Evolutionary conservation across 1,140 invertebrate genomes (phyloP), one percentile per base, ranked within the genome.

Genomic region (Cotesia chilonis): DNA sequence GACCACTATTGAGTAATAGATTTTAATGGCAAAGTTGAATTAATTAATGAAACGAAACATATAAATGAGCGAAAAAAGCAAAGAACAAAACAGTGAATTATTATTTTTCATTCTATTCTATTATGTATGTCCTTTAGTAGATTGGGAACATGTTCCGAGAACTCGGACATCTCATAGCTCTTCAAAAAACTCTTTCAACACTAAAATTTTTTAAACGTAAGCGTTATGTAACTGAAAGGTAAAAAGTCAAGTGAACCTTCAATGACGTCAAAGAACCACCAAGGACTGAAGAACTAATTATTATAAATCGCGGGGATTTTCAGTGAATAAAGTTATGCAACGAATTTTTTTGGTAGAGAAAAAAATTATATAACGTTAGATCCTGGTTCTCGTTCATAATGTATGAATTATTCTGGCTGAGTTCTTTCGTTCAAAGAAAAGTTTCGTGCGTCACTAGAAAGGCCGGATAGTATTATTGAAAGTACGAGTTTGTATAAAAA

Each of bases 311-410:
- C 36, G 38, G 57, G 51, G 28, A 64, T 55, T 68, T 47, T 47
- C 36, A 9, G 20, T 70, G 55, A 70, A 71, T 65, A 57, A 52
- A 67, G 67, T 72, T 72, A 60, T 54, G 52, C 4, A 72, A 72
- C 12, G 0, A 55, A 17, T 17, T 57, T 61, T 28, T 66, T 67
- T 60, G 37, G 64, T 72, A 54, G 60, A 68, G 67, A 64, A 61
- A 47, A 72, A 61, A 41, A 20, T 59, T 57, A 68, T 28, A 20
- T 36, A 67, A 54, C 36, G 7, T 38, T 47, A 68, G 64, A 72
- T 72, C 71, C 54, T 72, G 64, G 71, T 67, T 63, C 17, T 52
- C 59, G 63, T 20, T 10, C 41, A 41, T 12, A 37, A 36, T 41
- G 4, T 38, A 38, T 65, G 17, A 65, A 38, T 47, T 65, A 35